These are phyloP conservation scores for Sebastes glaucus DNA, from an alignment of 2,797 vertebrate genomes.

Conservation along the genomic window DNA sequence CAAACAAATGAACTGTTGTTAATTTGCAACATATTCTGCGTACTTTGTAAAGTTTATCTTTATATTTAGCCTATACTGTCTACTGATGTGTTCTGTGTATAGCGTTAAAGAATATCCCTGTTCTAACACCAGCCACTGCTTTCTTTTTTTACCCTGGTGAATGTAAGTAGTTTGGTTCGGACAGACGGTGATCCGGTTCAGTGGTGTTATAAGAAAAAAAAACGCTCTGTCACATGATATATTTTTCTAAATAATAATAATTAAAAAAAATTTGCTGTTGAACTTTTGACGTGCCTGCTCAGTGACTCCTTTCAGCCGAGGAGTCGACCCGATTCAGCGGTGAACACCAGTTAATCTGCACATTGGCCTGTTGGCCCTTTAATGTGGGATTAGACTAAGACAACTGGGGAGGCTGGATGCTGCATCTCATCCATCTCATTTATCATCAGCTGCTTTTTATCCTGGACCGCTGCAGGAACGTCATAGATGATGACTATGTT, in stretches of 20 bases:
- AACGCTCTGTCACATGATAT: slow-evolving; percentile 2
- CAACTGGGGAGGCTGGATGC: slow-evolving; percentile 1
- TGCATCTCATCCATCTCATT: slow-evolving; percentile 12
- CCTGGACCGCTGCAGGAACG: background rate
- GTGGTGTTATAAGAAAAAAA: background rate
- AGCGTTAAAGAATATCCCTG: background rate
- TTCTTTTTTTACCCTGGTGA: slow-evolving; percentile 2
- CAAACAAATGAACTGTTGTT: background rate
- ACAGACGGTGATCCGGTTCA: slow-evolving; percentile 7
- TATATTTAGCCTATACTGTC: background rate
- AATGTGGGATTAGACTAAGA: slow-evolving; percentile 64
- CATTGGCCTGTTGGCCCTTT: slow-evolving; percentile 30
- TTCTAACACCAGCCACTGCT: background rate
- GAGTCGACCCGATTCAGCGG: slow-evolving; percentile 15
- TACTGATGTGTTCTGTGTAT: background rate
- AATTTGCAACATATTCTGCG: background rate
- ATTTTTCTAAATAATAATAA: slow-evolving; percentile 57
- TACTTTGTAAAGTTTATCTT: background rate
- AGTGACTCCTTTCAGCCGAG: slow-evolving; percentile 15
- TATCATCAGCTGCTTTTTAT: background rate
- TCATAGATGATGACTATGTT: background rate
- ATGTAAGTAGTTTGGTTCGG: slow-evolving; percentile 5
- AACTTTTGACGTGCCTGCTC: slow-evolving; percentile 16
- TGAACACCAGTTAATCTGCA: slow-evolving; percentile 53
- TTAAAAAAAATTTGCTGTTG: background rate